Evolutionary conservation across 1,140 invertebrate genomes (phyloP).

Genomic region (Holotrichia oblita): DNA sequence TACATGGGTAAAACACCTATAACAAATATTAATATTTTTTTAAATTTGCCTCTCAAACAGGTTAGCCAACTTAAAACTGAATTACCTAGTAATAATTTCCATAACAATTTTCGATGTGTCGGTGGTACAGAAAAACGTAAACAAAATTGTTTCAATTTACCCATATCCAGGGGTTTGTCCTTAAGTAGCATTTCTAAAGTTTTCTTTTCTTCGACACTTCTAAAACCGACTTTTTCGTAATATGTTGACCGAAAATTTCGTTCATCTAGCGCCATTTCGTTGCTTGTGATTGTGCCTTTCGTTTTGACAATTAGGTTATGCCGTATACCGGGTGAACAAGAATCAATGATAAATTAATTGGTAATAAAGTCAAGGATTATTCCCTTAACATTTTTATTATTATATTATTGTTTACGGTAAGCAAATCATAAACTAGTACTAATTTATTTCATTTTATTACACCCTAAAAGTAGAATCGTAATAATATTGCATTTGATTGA

Average conservation of each 20-base stretch:
- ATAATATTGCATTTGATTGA: too few species aligned
- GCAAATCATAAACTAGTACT: too few species aligned
- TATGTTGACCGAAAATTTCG: conserved; percentile 91
- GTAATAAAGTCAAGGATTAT: too few species aligned
- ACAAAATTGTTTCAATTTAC: conserved; percentile 86
- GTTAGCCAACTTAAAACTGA: conserved; percentile 44
- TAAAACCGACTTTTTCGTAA: conserved; percentile 88
- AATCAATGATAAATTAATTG: neutral
- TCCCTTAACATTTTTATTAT: too few species aligned
- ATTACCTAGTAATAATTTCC: conserved; percentile 84
- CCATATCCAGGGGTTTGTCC: conserved; percentile 83
- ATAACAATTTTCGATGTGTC: conserved; percentile 81
- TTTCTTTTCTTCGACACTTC: conserved; percentile 91
- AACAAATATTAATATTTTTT: conserved; percentile 45
- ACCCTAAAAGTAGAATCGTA: too few species aligned
- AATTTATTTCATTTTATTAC: neutral
- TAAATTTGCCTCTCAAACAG: conserved; percentile 33
- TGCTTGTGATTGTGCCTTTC: neutral
- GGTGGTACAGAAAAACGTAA: conserved; percentile 83
- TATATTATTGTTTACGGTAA: too few species aligned
- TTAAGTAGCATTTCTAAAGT: conserved; percentile 91
- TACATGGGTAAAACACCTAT: conserved; percentile 78
- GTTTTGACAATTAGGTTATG: neutral
- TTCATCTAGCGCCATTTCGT: conserved; percentile 69
- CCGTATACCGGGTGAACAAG: neutral